These are phyloP conservation scores for Rhingia rostrata DNA, from an alignment of 2,888 invertebrate genomes.

Conservation along the genomic window DNA sequence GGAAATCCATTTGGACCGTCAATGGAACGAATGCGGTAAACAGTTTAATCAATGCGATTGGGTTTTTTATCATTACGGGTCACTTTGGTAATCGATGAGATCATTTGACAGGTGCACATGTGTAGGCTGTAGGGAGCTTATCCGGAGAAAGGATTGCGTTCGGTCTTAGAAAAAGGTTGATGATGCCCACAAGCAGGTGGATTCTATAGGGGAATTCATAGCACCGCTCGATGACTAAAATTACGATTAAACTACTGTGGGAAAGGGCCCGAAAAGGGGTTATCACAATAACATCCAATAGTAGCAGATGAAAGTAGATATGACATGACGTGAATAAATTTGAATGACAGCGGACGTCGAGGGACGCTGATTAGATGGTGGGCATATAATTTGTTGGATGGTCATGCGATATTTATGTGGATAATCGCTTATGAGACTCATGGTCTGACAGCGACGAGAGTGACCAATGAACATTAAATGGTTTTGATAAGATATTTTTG, in stretches of 20 bases:
- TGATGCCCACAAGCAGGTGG: slow-evolving; percentile 40
- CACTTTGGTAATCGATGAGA: slow-evolving; percentile 55
- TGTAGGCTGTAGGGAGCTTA: neutral
- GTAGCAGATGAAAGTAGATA: slow-evolving; percentile 51
- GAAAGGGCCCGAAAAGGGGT: neutral
- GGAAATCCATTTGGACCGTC: slow-evolving; percentile 42
- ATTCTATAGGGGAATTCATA: slow-evolving; percentile 17
- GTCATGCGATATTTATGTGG: neutral
- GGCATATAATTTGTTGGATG: no score
- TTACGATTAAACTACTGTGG: slow-evolving; percentile 32
- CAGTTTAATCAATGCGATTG: slow-evolving; percentile 60
- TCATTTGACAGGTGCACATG: slow-evolving; percentile 62
- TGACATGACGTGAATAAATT: neutral
- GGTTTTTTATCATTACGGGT: slow-evolving; percentile 43
- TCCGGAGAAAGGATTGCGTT: slow-evolving; percentile 35
- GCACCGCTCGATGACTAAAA: slow-evolving; percentile 20
- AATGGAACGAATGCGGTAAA: slow-evolving; percentile 47
- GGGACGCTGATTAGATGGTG: neutral
- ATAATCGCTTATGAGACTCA: neutral
- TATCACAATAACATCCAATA: slow-evolving; percentile 11
- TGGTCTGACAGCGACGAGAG: neutral
- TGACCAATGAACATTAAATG: neutral
- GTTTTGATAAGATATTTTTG: no score
- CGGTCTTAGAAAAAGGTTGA: slow-evolving; percentile 43
- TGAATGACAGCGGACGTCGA: neutral